Conservation (phyloP, 2,113 vertebrate species). For the Chloropsis hardwickii region DNA sequence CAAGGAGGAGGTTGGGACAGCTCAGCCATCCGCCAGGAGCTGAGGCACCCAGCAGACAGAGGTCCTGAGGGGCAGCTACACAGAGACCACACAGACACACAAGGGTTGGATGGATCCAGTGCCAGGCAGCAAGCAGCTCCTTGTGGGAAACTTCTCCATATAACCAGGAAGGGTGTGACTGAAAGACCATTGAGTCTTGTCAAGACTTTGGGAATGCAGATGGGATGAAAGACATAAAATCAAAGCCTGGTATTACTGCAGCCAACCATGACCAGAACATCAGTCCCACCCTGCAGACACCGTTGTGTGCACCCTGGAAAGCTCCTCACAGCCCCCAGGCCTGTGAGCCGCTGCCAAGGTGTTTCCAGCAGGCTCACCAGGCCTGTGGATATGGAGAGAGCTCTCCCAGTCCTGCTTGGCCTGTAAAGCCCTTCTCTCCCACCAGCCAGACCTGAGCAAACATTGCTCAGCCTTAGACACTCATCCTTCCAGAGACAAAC, state of each 20-base stretch:
- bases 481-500: neutral
- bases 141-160: neutral
- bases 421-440: accelerated
- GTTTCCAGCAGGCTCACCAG: neutral
- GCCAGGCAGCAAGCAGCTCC: neutral
- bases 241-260: neutral
- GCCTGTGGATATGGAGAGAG: neutral
- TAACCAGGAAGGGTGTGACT: neutral
- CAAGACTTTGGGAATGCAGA: neutral
- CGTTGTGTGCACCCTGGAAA: neutral
- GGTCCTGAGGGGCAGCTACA: neutral
- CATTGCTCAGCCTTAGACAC: accelerated
- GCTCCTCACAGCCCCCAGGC: accelerated
- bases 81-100: neutral
- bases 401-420: neutral
- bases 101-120: accelerated
- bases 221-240: neutral
- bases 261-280: neutral
- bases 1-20: neutral
- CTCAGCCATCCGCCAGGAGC: neutral
- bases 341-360: neutral
- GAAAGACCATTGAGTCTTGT: neutral
- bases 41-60: neutral
- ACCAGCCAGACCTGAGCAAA: neutral
- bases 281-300: neutral